These are phyloP conservation scores for Poeciliopsis retropinna DNA, from an alignment of 2,113 vertebrate genomes.

Conservation along the genomic window DNA sequence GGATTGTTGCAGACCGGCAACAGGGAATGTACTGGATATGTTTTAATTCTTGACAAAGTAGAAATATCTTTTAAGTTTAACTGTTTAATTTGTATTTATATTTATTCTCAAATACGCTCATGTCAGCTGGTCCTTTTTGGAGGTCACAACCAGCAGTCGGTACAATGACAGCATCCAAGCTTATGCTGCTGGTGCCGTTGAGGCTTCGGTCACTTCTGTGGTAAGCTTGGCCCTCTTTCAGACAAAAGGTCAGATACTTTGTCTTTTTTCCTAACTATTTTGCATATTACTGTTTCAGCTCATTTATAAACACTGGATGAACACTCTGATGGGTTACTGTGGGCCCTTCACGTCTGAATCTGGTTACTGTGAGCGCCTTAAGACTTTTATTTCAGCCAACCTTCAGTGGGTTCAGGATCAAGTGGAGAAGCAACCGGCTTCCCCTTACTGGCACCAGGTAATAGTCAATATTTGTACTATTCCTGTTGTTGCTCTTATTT, in stretches of 20 bases:
- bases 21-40: no score
- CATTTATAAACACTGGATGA: slow-evolving; percentile 97
- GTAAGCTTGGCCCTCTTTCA: slow-evolving; percentile 61
- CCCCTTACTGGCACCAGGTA: slow-evolving; percentile 94
- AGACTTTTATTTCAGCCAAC: slow-evolving; percentile 86
- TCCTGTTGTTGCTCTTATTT: not conserved
- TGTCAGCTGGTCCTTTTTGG: slow-evolving; percentile 89
- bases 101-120: not conserved
- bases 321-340: slow-evolving; percentile 91
- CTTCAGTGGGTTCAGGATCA: slow-evolving; percentile 88
- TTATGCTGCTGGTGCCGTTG: slow-evolving; percentile 89
- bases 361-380: slow-evolving; percentile 87
- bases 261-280: not conserved
- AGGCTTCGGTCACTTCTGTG: slow-evolving; percentile 86
- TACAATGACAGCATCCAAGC: slow-evolving; percentile 92
- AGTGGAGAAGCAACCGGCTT: slow-evolving; percentile 71
- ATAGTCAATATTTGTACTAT: not conserved
- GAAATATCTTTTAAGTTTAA: no score
- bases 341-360: slow-evolving; percentile 83
- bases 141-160: slow-evolving; percentile 80
- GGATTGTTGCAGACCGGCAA: no score
- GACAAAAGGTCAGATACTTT: not conserved
- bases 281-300: slow-evolving; percentile 76
- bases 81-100: not conserved
- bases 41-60: no score